A percentile compares a stretch with the other conserved stretches of the same genome.
phyloP scores from a whole-genome alignment of 2,888 invertebrate genomes.

The Drosophila eohydei region DNA sequence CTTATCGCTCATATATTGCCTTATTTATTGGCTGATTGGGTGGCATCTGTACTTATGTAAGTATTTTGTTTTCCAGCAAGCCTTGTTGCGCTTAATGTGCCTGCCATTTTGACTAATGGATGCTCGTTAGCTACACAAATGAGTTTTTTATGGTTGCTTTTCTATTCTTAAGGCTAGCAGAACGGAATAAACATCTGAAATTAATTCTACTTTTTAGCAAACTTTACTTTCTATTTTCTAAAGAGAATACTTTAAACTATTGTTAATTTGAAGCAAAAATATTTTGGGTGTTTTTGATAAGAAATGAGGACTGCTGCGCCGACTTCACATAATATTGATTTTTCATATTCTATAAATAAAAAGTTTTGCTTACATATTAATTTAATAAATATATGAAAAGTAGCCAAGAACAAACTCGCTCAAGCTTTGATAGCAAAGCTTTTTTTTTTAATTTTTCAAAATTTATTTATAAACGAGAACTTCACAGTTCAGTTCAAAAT shows the following conservation, averaged over 20 bases:
- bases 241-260: not conserved
- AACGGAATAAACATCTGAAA: conserved; percentile 8
- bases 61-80: conserved; percentile 3
- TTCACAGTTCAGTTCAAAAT: no score
- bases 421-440: no score
- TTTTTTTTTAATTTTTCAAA: no score
- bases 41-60: conserved; percentile 24
- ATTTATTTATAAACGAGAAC: no score
- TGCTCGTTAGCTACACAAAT: conserved; percentile 71
- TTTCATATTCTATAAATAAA: no score
- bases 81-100: conserved; percentile 39
- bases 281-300: not conserved
- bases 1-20: conserved; percentile 70
- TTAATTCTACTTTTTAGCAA: not conserved
- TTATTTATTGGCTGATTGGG: conserved; percentile 73
- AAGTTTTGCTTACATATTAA: no score
- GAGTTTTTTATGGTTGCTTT: conserved; percentile 64
- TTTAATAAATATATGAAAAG: no score
- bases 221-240: not conserved
- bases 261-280: not conserved
- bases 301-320: no score
- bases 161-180: not conserved
- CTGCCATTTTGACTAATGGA: conserved; percentile 55
- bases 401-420: no score
- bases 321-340: no score